A percentile compares a stretch with the other conserved stretches of the same genome.
Conservation (phyloP, 2,113 vertebrate species). For the Eptesicus fuscus region DNA sequence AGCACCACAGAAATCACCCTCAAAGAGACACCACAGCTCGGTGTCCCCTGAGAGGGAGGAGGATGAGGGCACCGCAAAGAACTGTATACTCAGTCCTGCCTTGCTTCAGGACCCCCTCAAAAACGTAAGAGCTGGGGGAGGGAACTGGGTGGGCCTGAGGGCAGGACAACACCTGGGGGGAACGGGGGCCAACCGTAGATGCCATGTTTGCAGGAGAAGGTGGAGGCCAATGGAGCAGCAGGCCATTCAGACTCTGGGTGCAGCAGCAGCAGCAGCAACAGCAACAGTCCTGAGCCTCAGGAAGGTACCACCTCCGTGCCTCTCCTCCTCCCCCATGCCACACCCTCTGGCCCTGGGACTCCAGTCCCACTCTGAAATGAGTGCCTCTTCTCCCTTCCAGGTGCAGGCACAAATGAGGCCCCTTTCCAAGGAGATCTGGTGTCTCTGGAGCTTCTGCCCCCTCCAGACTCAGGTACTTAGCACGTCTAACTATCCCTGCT, state of each 20-base stretch:
- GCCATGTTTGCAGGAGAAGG: neutral
- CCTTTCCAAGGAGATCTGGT: neutral
- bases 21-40: constrained; percentile 24
- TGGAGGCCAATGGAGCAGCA: neutral
- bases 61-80: constrained; percentile 1
- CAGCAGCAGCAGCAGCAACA: neutral
- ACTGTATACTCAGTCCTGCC: constrained; percentile 62
- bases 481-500: neutral
- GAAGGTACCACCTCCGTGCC: constrained; percentile 43
- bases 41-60: constrained; percentile 26
- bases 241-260: neutral
- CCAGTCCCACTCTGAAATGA: neutral
- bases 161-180: neutral
- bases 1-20: constrained; percentile 24
- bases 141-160: neutral
- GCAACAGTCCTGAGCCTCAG: constrained; percentile 34
- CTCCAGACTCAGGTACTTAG: constrained; percentile 44
- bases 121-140: constrained; percentile 49
- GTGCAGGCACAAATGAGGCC: neutral
- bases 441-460: neutral
- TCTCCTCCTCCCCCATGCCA: neutral
- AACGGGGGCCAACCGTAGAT: neutral
- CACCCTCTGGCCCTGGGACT: neutral
- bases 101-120: constrained; percentile 25
- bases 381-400: constrained; percentile 10